These are phyloP conservation scores for Lipophrys pholis DNA, from an alignment of 2,113 vertebrate species.

Conservation along the genomic window DNA sequence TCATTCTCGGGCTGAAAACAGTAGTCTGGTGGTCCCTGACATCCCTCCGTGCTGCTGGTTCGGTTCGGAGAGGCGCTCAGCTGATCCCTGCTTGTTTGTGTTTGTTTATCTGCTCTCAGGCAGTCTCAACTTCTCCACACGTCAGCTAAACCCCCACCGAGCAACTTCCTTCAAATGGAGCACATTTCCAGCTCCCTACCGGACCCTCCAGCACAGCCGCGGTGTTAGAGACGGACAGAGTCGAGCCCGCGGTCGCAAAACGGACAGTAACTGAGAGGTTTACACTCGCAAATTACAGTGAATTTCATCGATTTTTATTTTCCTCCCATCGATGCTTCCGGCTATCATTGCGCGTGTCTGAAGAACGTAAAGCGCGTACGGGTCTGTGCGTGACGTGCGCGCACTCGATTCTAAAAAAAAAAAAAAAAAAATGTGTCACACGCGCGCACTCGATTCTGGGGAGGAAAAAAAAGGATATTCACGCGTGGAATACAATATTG, in stretches of 20 bases:
- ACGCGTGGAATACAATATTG: no score
- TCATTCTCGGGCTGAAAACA: slow-evolving; percentile 60
- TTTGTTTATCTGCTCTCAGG: slow-evolving; percentile 79
- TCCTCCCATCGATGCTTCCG: slow-evolving; percentile 83
- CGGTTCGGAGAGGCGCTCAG: slow-evolving; percentile 69
- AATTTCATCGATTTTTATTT: slow-evolving; percentile 81
- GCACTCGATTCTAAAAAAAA: slow-evolving; percentile 30
- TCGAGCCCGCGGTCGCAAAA: slow-evolving; percentile 37
- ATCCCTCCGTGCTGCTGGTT: slow-evolving; percentile 59
- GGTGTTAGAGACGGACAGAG: neutral
- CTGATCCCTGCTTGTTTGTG: slow-evolving; percentile 81
- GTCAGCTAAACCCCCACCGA: slow-evolving; percentile 77
- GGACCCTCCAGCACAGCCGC: slow-evolving; percentile 41
- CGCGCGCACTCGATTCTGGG: no score
- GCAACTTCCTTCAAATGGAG: slow-evolving; percentile 67
- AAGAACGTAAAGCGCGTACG: slow-evolving; percentile 64
- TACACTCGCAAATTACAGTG: slow-evolving; percentile 58
- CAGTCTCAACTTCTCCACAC: slow-evolving; percentile 79
- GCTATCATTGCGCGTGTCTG: slow-evolving; percentile 81
- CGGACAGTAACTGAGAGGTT: slow-evolving; percentile 38
- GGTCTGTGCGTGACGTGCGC: slow-evolving; percentile 73
- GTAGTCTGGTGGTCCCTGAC: slow-evolving; percentile 59
- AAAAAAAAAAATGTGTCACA: no score
- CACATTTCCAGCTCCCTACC: slow-evolving; percentile 31
- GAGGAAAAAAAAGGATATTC: no score